Base-by-base conservation (phyloP, 2,113 vertebrate species). In the Caloenas nicobarica region DNA sequence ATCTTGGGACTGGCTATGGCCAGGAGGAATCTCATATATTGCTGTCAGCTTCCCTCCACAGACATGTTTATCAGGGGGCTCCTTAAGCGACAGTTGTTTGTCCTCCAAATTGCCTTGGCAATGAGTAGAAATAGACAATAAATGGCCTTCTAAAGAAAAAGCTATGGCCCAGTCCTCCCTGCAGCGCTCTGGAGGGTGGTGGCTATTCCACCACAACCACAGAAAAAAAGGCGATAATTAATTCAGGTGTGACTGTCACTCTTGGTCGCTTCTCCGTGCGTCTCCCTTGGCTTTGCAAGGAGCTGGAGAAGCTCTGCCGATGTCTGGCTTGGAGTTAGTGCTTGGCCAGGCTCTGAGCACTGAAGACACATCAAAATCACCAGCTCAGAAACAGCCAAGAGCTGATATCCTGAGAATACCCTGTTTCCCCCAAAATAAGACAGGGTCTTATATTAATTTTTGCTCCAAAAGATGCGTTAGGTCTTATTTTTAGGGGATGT, bases 21-120 rank as follows among this genome's bases (percentile, higher is more conserved):
- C 95, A 93, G 89, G 83, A 97, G 81, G 74, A n/a, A 31, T 68
- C 96, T 98, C 97, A 97, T 98, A 89, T 77, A 92, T 98, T 94
- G 94, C 94, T 1, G 96, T 97, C 97, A 97, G 85, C 62, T 88
- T 89, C 88, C 56, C 83, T 96, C 21, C 22, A 80, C 89, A 81
- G 61, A 60, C 57, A 34, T 11, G 94, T 98, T 98, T 97, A 97
- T 98, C 97, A 97, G 92, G 78, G 74, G 58, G 76, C 56, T 97
- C 91, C 97, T 97, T 90, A 95, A 96, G 88, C 88, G 95, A 86
- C 95, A 96, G 78, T 89, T 95, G 82, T 96, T 97, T 97, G 95
- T 72, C 79, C 93, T 96, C 89, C 86, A 97, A 96, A 96, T 96
- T 97, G 69, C 89, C 94, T 65, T 97, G 96, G 89, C 85, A 89